These are phyloP conservation scores for Ophioderma brevispina DNA, from an alignment of 35 echinoderm and acorn worm genomes.

Conservation along the genomic window DNA sequence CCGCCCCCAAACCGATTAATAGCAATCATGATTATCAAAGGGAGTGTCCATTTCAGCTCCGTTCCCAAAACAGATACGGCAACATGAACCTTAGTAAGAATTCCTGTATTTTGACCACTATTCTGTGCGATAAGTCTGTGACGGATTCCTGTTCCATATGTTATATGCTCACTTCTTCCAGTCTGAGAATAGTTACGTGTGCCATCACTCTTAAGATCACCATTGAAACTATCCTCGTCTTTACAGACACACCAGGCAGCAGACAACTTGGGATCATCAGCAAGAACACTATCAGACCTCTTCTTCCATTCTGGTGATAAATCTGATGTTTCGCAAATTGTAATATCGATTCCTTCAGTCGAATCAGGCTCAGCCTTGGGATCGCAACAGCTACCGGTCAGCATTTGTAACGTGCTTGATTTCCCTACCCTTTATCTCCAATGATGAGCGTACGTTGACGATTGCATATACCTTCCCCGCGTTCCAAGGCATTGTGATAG, in stretches of 20 bases:
- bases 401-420: conserved; percentile 18
- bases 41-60: neutral
- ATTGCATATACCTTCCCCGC: neutral
- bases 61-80: neutral
- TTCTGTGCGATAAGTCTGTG: neutral
- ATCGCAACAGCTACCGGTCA: conserved; percentile 6
- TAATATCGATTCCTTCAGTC: conserved; percentile 27
- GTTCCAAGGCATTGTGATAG: neutral
- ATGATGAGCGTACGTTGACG: conserved; percentile 1
- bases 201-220: neutral
- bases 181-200: neutral
- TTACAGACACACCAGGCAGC: conserved; percentile 29
- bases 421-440: conserved; percentile 42
- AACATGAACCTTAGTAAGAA: neutral
- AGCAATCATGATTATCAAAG: neutral
- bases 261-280: conserved; percentile 13
- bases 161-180: neutral
- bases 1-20: neutral
- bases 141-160: neutral
- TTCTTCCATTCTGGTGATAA: neutral
- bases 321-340: conserved; percentile 25
- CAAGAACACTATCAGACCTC: neutral
- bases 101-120: neutral
- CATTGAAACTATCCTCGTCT: neutral
- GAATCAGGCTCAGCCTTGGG: neutral